Evolutionary conservation across 2,113 vertebrate genomes (phyloP), one percentile per base, ranked within the genome.

Genomic region (Illadopsis cleaveri): DNA sequence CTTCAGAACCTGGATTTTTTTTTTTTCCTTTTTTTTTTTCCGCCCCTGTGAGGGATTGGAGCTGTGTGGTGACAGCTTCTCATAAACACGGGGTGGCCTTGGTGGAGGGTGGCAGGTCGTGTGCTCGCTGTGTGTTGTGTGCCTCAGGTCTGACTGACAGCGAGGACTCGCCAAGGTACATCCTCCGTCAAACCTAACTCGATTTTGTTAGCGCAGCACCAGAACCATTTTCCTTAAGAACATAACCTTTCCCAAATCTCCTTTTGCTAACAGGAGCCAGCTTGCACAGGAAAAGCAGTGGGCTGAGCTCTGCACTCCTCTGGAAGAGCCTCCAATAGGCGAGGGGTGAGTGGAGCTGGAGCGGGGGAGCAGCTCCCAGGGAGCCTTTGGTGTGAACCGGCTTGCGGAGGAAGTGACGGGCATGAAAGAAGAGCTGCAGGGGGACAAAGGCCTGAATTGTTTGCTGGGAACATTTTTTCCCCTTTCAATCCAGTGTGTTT

Each of bases 71-170:
- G 95, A 75, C 88, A 89, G 82, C 44, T 70, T 53, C 89, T 94
- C 84, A 40, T 10, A 91, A 90, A 82, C 51, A 90, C 24, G 58
- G 82, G 95, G 56, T 76, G 95, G 88, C 90, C 38, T 2, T 19
- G 83, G 96, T 91, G 87, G 60, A 28, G 73, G 80, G 94, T 33
- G 58, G 60, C 51, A 79, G 87, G 88, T 42, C 19, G 2, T 2
- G 45, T 58, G 48, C 58, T 60, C 18, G 27, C 95, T 64, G 45
- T 22, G n/a, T 42, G 57, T 77, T 69, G 48, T 4, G 40, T 45
- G 62, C 80, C n/a, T 53, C 5, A 5, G 53, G 70, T 82, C 64
- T 96, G 98, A 96, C 66, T 96, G 98, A 87, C 96, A 96, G 96
- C 42, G 16, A 92, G 96, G 95, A 90, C 96, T 91, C 17, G 12